Evolutionary conservation across 2,888 invertebrate species (phyloP), one percentile per base, ranked within the genome.

Genomic region (Phyto melanocephala): DNA sequence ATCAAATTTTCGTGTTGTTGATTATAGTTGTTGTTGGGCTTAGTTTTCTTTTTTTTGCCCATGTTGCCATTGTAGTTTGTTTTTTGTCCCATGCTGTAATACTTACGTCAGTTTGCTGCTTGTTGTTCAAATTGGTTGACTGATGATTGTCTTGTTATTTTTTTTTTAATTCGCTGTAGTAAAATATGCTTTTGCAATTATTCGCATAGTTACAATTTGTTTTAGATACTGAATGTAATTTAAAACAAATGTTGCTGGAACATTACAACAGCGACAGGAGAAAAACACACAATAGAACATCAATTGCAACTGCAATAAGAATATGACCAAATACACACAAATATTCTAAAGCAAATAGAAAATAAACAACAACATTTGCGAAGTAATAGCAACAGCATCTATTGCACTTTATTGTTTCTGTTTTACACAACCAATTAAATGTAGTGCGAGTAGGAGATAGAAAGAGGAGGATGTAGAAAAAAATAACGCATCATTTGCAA

Each of bases 181-280:
- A 37, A 80, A 80, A 76, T 80, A 63, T 74, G 74, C 54, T 78
- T 70, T 78, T 58, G 68, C 78, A 78, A 81, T 81, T 81, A 81
- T 78, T 70, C 77, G 78, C 74, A 78, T 70, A 68, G 72, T 74
- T 78, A 74, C 78, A 78, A 81, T 81, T 81, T 81, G 72, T 81
- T 81, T 78, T 58, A 63, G 68, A 71, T 63, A 68, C 67, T 77
- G 45, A 40, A 35, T 77, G 40, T 56, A 81, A 74, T 74, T 74
- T 63, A 42, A 68, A 81, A 74, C 74, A 78, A 81, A 81, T 78
- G 81, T 74, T 81, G 62, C 78, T 47, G 35, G 45, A 80, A 80
- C 54, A 58, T 70, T 28, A 17, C 13, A 76, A 42, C 3, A 58
- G 28, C 37, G 28, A 50, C 37, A 40, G 28, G 15, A 10, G 52